These are phyloP conservation scores for Phoxinus phoxinus DNA, from an alignment of 2,113 vertebrate species.

Conservation along the genomic window DNA sequence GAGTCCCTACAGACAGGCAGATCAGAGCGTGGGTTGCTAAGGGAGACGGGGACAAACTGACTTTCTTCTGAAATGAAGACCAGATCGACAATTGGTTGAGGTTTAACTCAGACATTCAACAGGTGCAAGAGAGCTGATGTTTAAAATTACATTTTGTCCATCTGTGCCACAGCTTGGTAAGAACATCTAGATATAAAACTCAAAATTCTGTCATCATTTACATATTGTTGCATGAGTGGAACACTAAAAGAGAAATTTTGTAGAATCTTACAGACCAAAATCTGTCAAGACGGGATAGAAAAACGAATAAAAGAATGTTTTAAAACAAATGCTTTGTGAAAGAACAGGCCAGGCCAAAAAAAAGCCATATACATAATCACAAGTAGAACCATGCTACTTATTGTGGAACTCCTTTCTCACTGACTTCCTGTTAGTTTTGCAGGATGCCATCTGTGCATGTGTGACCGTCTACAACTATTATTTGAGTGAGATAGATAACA, in stretches of 20 bases:
- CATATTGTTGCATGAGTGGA: background rate
- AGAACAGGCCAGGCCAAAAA: background rate
- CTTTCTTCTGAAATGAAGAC: background rate
- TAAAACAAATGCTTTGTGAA: background rate
- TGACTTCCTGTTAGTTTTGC: conserved; percentile 2
- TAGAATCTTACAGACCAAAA: background rate
- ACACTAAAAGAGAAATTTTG: background rate
- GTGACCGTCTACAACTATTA: conserved; percentile 27
- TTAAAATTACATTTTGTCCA: conserved; percentile 17
- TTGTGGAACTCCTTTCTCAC: conserved; percentile 20
- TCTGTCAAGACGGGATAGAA: background rate
- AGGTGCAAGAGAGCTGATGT: conserved; percentile 19
- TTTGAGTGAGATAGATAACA: conserved; percentile 10
- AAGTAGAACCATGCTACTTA: background rate
- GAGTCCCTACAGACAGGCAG: background rate
- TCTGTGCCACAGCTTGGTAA: background rate
- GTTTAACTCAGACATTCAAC: background rate
- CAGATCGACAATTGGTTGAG: background rate
- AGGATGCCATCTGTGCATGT: conserved; percentile 41
- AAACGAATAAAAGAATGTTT: background rate
- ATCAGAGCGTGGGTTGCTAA: conserved; percentile 11
- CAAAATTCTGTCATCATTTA: background rate
- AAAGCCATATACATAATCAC: background rate
- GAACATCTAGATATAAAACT: background rate
- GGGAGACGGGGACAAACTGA: conserved; percentile 1